Percentiles rank a stretch among this genome's conserved stretches.
Evolutionary conservation across 2,113 vertebrate genomes (phyloP).

Genomic region (Cavia aperea): DNA sequence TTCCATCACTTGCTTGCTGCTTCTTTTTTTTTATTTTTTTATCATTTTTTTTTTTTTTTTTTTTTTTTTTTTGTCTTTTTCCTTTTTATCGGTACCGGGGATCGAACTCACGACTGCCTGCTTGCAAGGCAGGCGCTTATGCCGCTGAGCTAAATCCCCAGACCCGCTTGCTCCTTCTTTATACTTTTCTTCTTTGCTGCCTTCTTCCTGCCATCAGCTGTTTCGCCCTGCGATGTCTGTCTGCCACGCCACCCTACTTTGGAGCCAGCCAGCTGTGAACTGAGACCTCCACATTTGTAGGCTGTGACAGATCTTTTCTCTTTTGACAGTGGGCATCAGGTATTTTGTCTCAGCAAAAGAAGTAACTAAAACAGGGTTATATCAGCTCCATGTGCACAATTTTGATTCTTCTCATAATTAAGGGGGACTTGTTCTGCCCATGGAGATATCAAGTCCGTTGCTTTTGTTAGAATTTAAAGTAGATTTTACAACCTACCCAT

Average conservation of each 20-base stretch:
- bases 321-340: neutral
- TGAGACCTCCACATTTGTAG: neutral
- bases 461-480: neutral
- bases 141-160: too few species aligned
- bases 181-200: neutral
- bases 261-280: neutral
- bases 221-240: neutral
- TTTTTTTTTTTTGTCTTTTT: too few species aligned
- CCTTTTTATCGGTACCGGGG: too few species aligned
- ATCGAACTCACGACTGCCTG: too few species aligned
- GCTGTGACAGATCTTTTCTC: neutral
- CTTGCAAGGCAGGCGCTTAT: too few species aligned
- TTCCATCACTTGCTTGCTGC: neutral
- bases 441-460: neutral
- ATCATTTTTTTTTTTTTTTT: too few species aligned
- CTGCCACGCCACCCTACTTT: neutral
- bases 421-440: neutral
- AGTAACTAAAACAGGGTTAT: neutral
- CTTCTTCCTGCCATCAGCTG: neutral
- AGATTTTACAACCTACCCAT: neutral
- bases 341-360: neutral
- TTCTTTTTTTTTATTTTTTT: neutral
- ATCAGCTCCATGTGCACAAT: neutral
- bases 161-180: neutral
- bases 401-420: neutral